These are phyloP conservation scores for Intellagama lesueurii DNA, from an alignment of 2,797 vertebrate species.

Conservation along the genomic window DNA sequence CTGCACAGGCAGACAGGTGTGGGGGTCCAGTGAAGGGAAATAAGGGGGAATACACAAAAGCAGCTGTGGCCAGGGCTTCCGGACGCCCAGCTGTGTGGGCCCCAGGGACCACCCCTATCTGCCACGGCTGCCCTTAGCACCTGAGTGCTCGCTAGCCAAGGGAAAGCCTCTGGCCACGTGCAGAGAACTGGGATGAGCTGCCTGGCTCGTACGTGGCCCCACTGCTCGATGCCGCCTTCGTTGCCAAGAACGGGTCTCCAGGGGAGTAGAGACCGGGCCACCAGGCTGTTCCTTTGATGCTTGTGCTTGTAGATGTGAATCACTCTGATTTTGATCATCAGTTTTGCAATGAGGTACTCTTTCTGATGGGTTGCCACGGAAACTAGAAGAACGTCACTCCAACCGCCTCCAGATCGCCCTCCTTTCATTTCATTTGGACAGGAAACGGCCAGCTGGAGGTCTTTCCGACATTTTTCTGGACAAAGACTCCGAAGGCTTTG, in stretches of 20 bases:
- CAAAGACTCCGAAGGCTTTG: not conserved
- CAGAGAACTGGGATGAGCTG: too few relatives aligned
- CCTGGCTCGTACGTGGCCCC: not conserved
- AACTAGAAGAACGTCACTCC: slow-evolving; percentile 62
- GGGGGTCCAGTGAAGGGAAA: too few relatives aligned
- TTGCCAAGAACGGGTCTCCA: not conserved
- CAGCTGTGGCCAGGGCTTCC: too few relatives aligned
- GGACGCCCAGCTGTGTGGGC: too few relatives aligned
- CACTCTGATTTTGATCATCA: slow-evolving; percentile 57
- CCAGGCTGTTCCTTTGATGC: slow-evolving; percentile 43
- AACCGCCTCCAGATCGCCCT: not conserved
- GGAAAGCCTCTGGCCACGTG: too few relatives aligned
- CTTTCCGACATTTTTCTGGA: not conserved
- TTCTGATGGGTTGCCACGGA: slow-evolving; percentile 70
- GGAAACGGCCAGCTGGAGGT: not conserved
- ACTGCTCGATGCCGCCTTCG: not conserved
- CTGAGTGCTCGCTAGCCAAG: too few relatives aligned
- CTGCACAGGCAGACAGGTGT: too few relatives aligned
- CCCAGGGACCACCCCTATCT: too few relatives aligned
- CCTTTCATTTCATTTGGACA: not conserved
- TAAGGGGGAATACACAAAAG: too few relatives aligned
- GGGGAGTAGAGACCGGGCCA: not conserved
- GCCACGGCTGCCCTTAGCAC: too few relatives aligned
- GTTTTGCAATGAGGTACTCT: slow-evolving; percentile 66
- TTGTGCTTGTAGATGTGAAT: slow-evolving; percentile 64